A percentile compares a stretch with the other conserved stretches of the same genome.
Evolutionary conservation across 2,113 vertebrate genomes (phyloP).

Genomic region (Vimba vimba): DNA sequence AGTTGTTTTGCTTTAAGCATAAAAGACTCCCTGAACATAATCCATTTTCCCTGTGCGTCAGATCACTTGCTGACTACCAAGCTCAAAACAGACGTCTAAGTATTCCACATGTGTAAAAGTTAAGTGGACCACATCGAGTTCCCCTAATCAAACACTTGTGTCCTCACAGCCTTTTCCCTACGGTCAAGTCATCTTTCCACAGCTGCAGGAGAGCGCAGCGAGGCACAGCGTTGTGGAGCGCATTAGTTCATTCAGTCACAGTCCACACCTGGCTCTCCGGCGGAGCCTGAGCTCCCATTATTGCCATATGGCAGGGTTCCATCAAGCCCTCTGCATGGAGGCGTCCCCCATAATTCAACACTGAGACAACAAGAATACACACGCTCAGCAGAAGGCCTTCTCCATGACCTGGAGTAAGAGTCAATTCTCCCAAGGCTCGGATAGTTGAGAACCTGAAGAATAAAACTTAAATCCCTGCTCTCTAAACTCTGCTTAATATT

Average conservation of each 20-base stretch:
- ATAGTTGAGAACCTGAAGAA: constrained; percentile 35
- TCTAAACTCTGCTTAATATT: constrained; percentile 19
- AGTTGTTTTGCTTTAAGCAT: constrained; percentile 26
- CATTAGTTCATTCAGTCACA: constrained; percentile 46
- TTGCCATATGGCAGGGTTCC: constrained; percentile 51
- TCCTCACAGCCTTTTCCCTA: constrained; percentile 32
- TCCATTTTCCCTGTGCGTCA: constrained; percentile 11
- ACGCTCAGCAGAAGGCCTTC: constrained; percentile 23
- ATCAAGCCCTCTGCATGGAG: constrained; percentile 43
- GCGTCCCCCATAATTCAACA: constrained; percentile 11
- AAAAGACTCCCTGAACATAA: constrained; percentile 39
- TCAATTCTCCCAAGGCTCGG: constrained; percentile 45
- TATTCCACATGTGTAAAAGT: constrained; percentile 30
- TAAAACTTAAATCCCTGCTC: constrained; percentile 39
- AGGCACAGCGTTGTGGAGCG: neutral
- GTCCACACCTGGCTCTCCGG: constrained; percentile 55
- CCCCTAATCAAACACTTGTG: constrained; percentile 53
- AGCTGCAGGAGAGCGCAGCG: constrained; percentile 40
- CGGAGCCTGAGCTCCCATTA: constrained; percentile 45
- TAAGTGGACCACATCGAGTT: constrained; percentile 37
- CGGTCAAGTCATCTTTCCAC: constrained; percentile 25
- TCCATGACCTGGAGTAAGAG: constrained; percentile 53
- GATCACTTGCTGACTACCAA: constrained; percentile 9
- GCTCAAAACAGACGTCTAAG: constrained; percentile 29
- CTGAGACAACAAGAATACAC: constrained; percentile 15